Evolutionary conservation across 2,888 invertebrate genomes (phyloP), one percentile per base, ranked within the genome.

Genomic region (Sminthurinus aureus): DNA sequence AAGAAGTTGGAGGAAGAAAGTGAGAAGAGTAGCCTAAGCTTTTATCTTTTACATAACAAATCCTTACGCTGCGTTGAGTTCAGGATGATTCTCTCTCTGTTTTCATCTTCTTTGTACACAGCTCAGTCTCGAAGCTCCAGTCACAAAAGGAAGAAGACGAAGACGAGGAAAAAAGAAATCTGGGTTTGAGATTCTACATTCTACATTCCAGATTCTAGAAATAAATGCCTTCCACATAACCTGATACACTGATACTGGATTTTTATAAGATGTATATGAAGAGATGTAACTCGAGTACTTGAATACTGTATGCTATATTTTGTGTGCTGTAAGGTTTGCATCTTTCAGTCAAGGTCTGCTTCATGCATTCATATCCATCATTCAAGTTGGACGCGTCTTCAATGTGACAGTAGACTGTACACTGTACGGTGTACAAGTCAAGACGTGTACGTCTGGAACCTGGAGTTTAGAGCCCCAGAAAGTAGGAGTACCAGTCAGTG

Each of bases 361-460:
- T 11, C 58, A 18, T 58, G 24, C 20, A 76, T 76, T 76, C 76
- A 76, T 76, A 76, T 76, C 52, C 76, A 76, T 76, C 76, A 76
- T 76, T 13, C 52, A 76, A 76, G 58, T 76, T 76, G 24, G 24
- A 58, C 58, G 58, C 52, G 76, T n/a, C 52, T 22, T 76, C 76
- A 76, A 76, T 58, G 11, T 76, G 75, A 75, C 52, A 71, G 71
- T 71, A 22, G 0, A 71, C 58, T 22, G 8, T 71, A 24, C 24
- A 71, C 71, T 38, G 38, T 38, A 38, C 71, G 9, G 24, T 71
- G 9, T 9, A 58, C 71, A 26, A n/a, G n/a, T 9, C 67, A 18
- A 67, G 26, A 26, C 26, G 24, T 22, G 24, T n/a, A 11, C 74
- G 9, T 38, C 38, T 38, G 6, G 38, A 38, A 38, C 38, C 38